A percentile compares a stretch with the other conserved stretches of the same genome.
These are phyloP conservation scores for Thaleichthys pacificus DNA, from an alignment of 2,797 vertebrate species.

Conservation along the genomic window DNA sequence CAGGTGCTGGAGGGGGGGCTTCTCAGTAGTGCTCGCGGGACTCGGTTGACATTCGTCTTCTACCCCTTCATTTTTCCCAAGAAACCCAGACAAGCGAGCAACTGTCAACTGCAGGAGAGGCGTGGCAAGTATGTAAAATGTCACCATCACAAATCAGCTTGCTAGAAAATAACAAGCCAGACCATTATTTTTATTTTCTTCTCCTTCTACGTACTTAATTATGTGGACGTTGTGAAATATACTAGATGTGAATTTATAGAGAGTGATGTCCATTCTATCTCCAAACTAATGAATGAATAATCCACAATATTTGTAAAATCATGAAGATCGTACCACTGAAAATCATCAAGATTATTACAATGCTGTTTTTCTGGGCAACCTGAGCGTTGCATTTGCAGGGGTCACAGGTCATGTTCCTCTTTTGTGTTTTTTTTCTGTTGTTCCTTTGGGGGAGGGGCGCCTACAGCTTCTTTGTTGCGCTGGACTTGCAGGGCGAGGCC, in stretches of 20 bases:
- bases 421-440: slow-evolving; percentile 56
- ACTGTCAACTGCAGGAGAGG: slow-evolving; percentile 55
- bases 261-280: too few relatives aligned
- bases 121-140: slow-evolving; percentile 51
- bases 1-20: slow-evolving; percentile 79
- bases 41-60: slow-evolving; percentile 76
- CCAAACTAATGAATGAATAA: background rate
- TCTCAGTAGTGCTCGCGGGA: slow-evolving; percentile 64
- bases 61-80: slow-evolving; percentile 61
- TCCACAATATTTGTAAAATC: background rate
- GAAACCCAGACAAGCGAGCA: slow-evolving; percentile 18
- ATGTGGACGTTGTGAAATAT: background rate
- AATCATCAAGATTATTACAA: slow-evolving; percentile 48
- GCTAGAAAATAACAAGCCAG: background rate
- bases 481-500: slow-evolving; percentile 65
- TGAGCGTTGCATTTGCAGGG: slow-evolving; percentile 26
- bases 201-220: background rate
- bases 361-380: slow-evolving; percentile 35
- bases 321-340: background rate
- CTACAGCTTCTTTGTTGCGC: slow-evolving; percentile 66
- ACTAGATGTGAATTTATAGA: background rate
- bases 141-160: background rate
- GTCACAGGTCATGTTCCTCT: slow-evolving; percentile 63
- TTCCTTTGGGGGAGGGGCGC: slow-evolving; percentile 60
- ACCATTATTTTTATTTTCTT: too few relatives aligned